Evolutionary conservation across 2,888 invertebrate genomes (phyloP).

Genomic region (Eupithecia subfuscata): DNA sequence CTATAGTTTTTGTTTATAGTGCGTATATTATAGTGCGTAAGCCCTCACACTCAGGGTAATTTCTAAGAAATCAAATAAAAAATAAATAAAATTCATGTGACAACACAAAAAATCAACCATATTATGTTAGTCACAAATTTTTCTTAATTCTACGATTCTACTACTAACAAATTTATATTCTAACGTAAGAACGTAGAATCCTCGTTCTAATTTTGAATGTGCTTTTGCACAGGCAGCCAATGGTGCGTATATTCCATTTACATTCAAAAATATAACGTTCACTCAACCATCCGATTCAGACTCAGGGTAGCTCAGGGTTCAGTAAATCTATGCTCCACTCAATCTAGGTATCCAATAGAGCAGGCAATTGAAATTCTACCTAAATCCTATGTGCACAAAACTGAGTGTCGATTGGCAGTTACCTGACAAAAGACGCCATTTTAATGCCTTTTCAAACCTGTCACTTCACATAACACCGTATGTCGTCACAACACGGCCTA

Average conservation of each 20-base stretch:
- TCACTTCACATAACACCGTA: constrained; percentile 13
- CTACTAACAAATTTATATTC: no score
- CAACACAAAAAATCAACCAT: no score
- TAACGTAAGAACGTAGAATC: not conserved
- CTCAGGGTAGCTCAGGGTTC: not conserved
- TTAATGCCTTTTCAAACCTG: constrained; percentile 18
- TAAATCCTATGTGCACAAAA: constrained; percentile 3
- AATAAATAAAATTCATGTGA: no score
- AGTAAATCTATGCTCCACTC: not conserved
- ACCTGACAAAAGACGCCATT: constrained; percentile 21
- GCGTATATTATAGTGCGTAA: no score
- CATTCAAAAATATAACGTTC: not conserved
- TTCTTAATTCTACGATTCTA: no score
- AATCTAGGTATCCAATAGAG: not conserved
- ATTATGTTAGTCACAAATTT: no score
- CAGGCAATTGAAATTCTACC: constrained; percentile 10
- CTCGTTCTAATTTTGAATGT: not conserved
- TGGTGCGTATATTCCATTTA: not conserved
- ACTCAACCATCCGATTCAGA: not conserved
- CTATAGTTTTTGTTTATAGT: no score
- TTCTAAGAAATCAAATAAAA: no score
- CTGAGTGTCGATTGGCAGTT: constrained; percentile 12
- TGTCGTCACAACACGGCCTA: constrained; percentile 17
- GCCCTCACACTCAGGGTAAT: no score
- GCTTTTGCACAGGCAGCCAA: not conserved